Conservation (phyloP, 1,140 invertebrate genomes). For the Zophobas atratus region DNA sequence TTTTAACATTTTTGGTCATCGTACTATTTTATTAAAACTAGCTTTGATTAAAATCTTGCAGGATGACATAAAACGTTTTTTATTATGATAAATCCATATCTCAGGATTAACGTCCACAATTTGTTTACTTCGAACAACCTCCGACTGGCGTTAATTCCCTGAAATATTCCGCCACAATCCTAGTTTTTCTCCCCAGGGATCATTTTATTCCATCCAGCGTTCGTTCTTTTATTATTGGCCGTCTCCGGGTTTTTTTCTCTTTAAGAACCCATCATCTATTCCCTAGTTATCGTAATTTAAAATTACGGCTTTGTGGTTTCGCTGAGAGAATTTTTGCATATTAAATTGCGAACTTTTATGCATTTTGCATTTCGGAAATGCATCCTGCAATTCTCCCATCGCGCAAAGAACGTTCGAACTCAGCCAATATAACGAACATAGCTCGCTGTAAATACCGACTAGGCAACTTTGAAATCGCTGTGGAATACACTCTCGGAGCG, state of each 20-base stretch:
- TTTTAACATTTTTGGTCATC: too few species aligned
- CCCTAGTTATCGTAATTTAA: slow-evolving; percentile 2
- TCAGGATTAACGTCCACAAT: not conserved
- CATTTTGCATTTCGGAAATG: slow-evolving; percentile 33
- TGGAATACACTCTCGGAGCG: slow-evolving; percentile 34
- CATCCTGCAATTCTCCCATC: slow-evolving; percentile 27
- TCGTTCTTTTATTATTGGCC: too few species aligned
- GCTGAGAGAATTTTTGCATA: slow-evolving; percentile 19
- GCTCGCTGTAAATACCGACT: slow-evolving; percentile 41
- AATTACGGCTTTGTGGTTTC: slow-evolving; percentile 7
- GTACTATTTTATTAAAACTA: too few species aligned
- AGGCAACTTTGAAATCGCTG: slow-evolving; percentile 40
- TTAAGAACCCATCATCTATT: too few species aligned
- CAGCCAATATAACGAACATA: slow-evolving; percentile 38
- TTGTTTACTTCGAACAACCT: not conserved
- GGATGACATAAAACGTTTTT: too few species aligned
- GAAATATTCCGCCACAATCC: too few species aligned
- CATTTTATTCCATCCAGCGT: too few species aligned
- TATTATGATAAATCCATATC: too few species aligned
- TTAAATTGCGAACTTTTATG: slow-evolving; percentile 29
- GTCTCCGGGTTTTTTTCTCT: too few species aligned
- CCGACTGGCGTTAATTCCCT: too few species aligned
- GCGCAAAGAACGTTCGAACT: slow-evolving; percentile 31
- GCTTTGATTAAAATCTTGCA: too few species aligned
- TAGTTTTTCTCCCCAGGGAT: too few species aligned